Base-by-base conservation (phyloP, 2,113 vertebrate species). In the Neotragus moschatus region DNA sequence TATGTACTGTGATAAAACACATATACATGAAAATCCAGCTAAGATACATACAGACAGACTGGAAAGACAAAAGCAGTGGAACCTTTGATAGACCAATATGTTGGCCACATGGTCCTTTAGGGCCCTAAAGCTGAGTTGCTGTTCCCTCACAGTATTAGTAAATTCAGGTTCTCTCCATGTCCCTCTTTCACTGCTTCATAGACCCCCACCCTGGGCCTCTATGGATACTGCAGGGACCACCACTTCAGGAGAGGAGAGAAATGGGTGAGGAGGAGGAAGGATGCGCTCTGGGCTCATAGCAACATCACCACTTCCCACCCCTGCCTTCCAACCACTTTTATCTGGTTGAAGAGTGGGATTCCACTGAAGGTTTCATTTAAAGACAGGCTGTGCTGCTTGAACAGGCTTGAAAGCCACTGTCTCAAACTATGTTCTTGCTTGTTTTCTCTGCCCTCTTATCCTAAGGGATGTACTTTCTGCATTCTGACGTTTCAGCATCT, bases 241-340 rank as follows among this genome's bases (percentile, higher is more conserved):
- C 13, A 1, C 5, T 21, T 60, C 25, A 16, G 47, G 15, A 96
- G 25, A 26, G 43, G 26, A 55, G 53, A 26, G n/a, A 56, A 49
- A 1, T 25, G 43, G 21, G 39, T 23, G 28, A 51, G 70, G 5
- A 82, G 51, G 45, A 75, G 15, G 43, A 61, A 33, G 6, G 6
- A 4, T 43, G 26, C 25, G 55, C 43, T 49, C 87, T 49, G 14
- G 60, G 14, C 51, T 60, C 6, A 1, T 4, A 39, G 13, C 30
- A 26, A 7, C 28, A n/a, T 25, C 10, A 1, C 15, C 47, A 53
- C 3, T 19, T n/a, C 26, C 47, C 0, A 0, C 61, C 11, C 17
- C 28, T 25, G 30, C 33, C 47, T 85, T 53, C 47, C 19, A 5
- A 0, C 4, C 23, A 1, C 39, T 47, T 21, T 1, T 2, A 2